These are phyloP conservation scores for Glomeris maerens DNA, from an alignment of 1,140 invertebrate genomes.

Conservation along the genomic window DNA sequence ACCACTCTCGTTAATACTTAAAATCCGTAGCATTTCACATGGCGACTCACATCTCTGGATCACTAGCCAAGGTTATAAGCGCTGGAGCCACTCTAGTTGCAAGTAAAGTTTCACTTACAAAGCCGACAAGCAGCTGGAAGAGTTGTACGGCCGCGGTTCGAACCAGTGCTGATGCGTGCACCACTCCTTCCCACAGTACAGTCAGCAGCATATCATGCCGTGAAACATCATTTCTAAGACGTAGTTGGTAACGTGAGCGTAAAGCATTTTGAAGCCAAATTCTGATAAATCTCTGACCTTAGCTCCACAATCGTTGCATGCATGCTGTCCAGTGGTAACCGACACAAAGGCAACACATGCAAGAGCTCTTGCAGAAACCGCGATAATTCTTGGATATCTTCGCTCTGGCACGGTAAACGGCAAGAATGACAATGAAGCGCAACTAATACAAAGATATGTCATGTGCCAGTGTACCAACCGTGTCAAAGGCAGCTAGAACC, in stretches of 20 bases:
- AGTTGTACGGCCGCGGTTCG: conserved; percentile 42
- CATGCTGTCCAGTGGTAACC: conserved; percentile 38
- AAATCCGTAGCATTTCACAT: too few species aligned
- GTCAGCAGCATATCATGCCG: conserved; percentile 45
- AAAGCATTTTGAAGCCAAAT: conserved; percentile 23
- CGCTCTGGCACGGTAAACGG: conserved; percentile 24
- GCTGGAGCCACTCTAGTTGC: conserved; percentile 47
- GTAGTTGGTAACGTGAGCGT: too few species aligned
- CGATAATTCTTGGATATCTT: conserved; percentile 34
- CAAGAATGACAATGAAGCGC: too few species aligned
- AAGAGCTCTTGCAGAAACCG: conserved; percentile 38
- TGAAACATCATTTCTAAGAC: background rate
- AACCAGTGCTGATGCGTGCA: conserved; percentile 45
- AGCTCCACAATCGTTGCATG: conserved; percentile 40
- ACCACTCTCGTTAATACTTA: too few species aligned
- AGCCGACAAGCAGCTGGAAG: conserved; percentile 42
- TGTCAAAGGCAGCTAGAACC: conserved; percentile 27
- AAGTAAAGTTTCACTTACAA: conserved; percentile 41
- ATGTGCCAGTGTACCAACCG: background rate
- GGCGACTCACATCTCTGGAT: conserved; percentile 46
- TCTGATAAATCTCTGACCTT: conserved; percentile 21
- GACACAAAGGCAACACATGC: conserved; percentile 37
- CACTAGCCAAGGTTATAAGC: conserved; percentile 52
- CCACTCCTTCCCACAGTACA: conserved; percentile 49
- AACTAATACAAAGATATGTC: background rate